Base-by-base conservation (phyloP, 2,113 vertebrate species). In the Psettodes erumei region DNA sequence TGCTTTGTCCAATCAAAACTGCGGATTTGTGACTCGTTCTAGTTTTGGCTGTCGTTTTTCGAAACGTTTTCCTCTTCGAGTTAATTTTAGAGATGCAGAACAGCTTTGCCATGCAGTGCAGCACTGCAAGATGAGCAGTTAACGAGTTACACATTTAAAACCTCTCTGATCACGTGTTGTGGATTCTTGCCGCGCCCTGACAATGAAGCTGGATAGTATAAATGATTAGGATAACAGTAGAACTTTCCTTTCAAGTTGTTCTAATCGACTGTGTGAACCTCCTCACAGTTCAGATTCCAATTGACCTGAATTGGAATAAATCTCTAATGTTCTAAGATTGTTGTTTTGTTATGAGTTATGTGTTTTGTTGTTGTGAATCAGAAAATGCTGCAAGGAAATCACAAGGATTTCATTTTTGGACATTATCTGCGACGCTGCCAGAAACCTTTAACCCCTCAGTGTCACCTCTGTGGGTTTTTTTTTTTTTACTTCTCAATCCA, bases 1-100 rank as follows among this genome's bases (percentile, higher is more conserved):
- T 35, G 77, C 76, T 81, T 75, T 54, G 56, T 63, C 37, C 55
- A 77, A n/a, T 82, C 61, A 23, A n/a, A 62, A 56, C 38, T 19
- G 21, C 25, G 15, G 53, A 48, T 68, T 42, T 55, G 43, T 33
- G 37, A 53, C 28, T 35, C 35, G 10, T 35, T 35, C 8, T 9
- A 2, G 3, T 38, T 13, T 38, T 35, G 9, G 5, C 9, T 9
- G 5, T 35, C 9, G 5, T 35, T 35, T 35, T 35, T 35, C 9
- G 33, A 9, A n/a, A n/a, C n/a, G n/a, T n/a, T 35, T 35, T 35
- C 9, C 33, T 35, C 33, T 35, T 35, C 33, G 9, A 9, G 33
- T 35, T 35, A 7, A 9, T 35, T 35, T 35, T 35, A 35, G 2
- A 35, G 9, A 35, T 1, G 9, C 33, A 35, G 33, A 35, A 35